Base-by-base conservation (phyloP, 2,888 invertebrate genomes). In the Octonoba sinensis region DNA sequence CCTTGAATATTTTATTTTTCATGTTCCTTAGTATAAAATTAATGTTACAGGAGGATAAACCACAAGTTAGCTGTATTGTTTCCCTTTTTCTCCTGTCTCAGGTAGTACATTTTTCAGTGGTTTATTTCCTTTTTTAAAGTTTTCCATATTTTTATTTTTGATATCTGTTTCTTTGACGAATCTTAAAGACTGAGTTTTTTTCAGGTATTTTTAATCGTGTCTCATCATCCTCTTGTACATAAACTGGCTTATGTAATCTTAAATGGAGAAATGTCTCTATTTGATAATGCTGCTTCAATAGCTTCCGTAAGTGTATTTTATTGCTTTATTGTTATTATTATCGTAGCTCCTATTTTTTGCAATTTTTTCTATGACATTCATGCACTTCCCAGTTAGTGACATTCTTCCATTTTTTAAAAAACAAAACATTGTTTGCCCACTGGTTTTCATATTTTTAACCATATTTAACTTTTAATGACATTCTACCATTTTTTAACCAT, bases 41-140 rank as follows among this genome's bases (percentile, higher is more conserved):
- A 13, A 47, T 73, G 47, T 85, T 84, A 12, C 71, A 88, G 86
- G 88, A 87, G 78, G 89, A 82, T 54, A 62, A 82, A 54, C 93
- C 93, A 3, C 93, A 94, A 83, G 94, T 96, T 0, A 96, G 96
- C 82, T 94, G 95, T 83, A 95, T 97, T 13, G 96, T 97, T 4
- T 93, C 97, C 0, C 90, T 98, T 83, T 98, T 96, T 90, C 90
- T 98, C 77, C 90, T 97, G 83, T 96, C 97, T 1, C 95, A 97
- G 92, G 96, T 89, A 84, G 84, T 84, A 82, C 24, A 47, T 54
- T 47, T 6, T 44, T 0, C 0, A 64, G 44, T 62, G 3, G 36
- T 1, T 62, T 24, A 27, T 62, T 62, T 27, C 16, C 8, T 36
- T 44, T 18, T 64, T 13, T 62, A 0, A 16, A 64, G 16, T 64